Base-by-base conservation (phyloP, 2,113 vertebrate genomes). In the Atherinomorus stipes region DNA sequence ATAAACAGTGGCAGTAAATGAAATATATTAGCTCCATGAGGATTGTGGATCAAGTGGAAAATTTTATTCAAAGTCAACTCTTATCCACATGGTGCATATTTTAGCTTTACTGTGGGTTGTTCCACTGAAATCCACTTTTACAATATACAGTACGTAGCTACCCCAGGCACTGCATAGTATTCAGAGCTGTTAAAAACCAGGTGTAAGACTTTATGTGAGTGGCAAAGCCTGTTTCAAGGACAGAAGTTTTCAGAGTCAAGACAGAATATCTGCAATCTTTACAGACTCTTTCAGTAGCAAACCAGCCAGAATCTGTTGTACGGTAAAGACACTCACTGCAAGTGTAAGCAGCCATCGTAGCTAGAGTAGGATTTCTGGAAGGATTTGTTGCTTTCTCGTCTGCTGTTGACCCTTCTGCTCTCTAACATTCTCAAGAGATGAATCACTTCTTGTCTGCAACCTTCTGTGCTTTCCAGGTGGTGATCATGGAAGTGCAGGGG, bases 401-500 rank as follows among this genome's bases (percentile, higher is more conserved):
- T 59, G 59, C 45, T 61, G 23, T 62, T 45, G 34, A 57, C 25
- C 67, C 67, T 54, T 38, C 50, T 57, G 34, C 31, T 64, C 51
- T 49, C 4, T 77, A 25, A 63, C 49, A 51, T 31, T 40, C 31
- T 52, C 1, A 45, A 64, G 71, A 63, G 72, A 75, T 85, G 75
- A 84, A 42, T 84, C 77, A 74, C 50, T 75, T 58, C 23, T 63
- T 18, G 18, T 78, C 51, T 51, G 4, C 78, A 73, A 53, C 57
- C 45, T 62, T 76, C 31, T 81, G 22, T 88, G 67, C 59, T 83
- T 73, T 67, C 70, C 66, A 99, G 98, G 97, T 99, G 85, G 98
- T 99, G 85, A 99, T 99, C 90, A 98, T 99, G 97, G 98, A 99
- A 88, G 98, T 99, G 73, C 95, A 96, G 86, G 98, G 98, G 28